Evolutionary conservation across 2,888 invertebrate genomes (phyloP).

Genomic region (Drosophila ustulata): DNA sequence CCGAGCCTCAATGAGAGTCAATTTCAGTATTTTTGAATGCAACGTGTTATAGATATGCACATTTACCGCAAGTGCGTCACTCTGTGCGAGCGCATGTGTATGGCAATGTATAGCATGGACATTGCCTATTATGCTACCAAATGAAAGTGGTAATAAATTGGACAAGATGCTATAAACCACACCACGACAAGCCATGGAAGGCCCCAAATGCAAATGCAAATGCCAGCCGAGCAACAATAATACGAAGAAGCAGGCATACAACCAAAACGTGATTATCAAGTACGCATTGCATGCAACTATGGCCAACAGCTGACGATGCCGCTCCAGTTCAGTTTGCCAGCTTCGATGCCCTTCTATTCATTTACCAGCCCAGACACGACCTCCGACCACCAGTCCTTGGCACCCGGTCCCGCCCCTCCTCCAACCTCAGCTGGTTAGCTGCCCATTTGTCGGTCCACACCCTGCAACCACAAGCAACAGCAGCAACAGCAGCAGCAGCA

Average conservation of each 20-base stretch:
- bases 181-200: slow-evolving; percentile 62
- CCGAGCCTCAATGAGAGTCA: slow-evolving; percentile 31
- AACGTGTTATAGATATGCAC: slow-evolving; percentile 75
- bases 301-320: slow-evolving; percentile 73
- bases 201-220: slow-evolving; percentile 58
- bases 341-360: slow-evolving; percentile 28
- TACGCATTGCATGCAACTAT: slow-evolving; percentile 51
- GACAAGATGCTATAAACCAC: slow-evolving; percentile 82
- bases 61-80: slow-evolving; percentile 66
- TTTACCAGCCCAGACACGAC: slow-evolving; percentile 13
- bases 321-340: slow-evolving; percentile 41
- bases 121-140: slow-evolving; percentile 81
- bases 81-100: slow-evolving; percentile 19
- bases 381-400: background rate
- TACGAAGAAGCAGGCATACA: slow-evolving; percentile 39
- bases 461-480: slow-evolving; percentile 53
- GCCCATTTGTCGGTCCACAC: slow-evolving; percentile 26
- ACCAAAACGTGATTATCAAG: slow-evolving; percentile 75
- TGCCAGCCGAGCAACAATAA: slow-evolving; percentile 55
- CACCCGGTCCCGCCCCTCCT: background rate
- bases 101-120: slow-evolving; percentile 30
- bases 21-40: slow-evolving; percentile 73
- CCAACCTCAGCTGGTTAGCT: slow-evolving; percentile 5
- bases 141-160: slow-evolving; percentile 83
- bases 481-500: slow-evolving; percentile 28